Base-by-base conservation (phyloP, 2,113 vertebrate species). In the Gulo gulo region DNA sequence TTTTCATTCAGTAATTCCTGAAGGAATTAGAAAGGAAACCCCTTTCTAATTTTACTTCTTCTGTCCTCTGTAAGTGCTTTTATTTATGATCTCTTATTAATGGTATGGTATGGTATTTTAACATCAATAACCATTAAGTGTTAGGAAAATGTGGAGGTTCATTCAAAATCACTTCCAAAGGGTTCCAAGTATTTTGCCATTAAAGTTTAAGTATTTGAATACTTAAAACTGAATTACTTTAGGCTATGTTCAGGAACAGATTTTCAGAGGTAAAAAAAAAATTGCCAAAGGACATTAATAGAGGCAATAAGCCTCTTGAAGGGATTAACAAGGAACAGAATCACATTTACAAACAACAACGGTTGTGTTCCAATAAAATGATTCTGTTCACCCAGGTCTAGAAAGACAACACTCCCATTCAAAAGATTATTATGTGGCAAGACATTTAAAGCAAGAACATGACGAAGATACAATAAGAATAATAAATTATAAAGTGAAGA, bases 91-190 rank as follows among this genome's bases (percentile, higher is more conserved):
- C 20, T 96, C 91, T 81, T 47, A 50, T 74, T 86, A 82, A 95
- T 88, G 71, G 6, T 2, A 81, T 16, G 71, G 7, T 6, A 85
- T 24, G 67, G 36, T 63, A 52, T 39, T 96, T 91, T 61, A 55
- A 84, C 65, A 94, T 59, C 39, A 87, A 87, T 94, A 93, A 86
- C n/a, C 78, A 84, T 76, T 86, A 88, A 89, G 47, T 31, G 8
- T 80, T 91, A 80, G 4, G 26, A 92, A 92, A 95, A 42, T 80
- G 18, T 88, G 42, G 2, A 52, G 74, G 57, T 42, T 96, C 89
- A 76, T 86, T 90, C 91, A 95, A 31, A 96, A 97, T 95, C 10
- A 92, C 84, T 96, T 96, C 78, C 36, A 69, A 57, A 91, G 83
- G 7, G 0, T 96, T 94, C 24, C 42, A 34, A 96, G 81, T 18